Evolutionary conservation across 2,888 invertebrate genomes (phyloP), one percentile per base, ranked within the genome.

Genomic region (Plagodis pulveraria): DNA sequence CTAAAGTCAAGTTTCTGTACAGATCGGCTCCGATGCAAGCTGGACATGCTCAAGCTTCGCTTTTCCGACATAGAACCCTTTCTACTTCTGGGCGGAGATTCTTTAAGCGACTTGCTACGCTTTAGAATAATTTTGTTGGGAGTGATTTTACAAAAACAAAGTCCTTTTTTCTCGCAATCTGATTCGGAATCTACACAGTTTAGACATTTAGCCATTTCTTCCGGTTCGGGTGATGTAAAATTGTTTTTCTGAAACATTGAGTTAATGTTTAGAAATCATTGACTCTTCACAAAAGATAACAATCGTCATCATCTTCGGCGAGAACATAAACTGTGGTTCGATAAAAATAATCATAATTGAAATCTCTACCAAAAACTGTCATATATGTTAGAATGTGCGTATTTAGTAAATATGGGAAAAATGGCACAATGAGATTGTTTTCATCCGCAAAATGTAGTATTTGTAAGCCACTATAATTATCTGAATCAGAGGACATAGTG

Each of bases 1-100:
- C 90, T 93, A 64, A 94, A 93, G 70, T 94, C 93, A 10, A 93
- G 76, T 70, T 93, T 92, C 68, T 93, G 91, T 2, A 90, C 93
- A 0, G 94, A 94, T 9, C 87, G 83, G 60, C 91, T 92, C 48
- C 92, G 73, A 50, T 89, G 84, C 56, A 92, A 69, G 60, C 88
- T 91, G 0, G 89, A 84, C 82, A 91, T 77, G 50, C 91, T 92
- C 0, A 85, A 74, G 66, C 91, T 91, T 6, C 91, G 85, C 64
- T 85, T 89, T 38, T 86, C 89, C 0, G 83, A 83, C 40, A 81
- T 67, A 0, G 86, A 85, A 6, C 79, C 74, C 51, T 84, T 87
- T 12, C 83, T 76, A 35, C 77, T 81, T 50, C 80, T 78, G 0
- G 73, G 77, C 0, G 91, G 91, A 0, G 91, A 90, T 48, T 88